A percentile compares a stretch with the other conserved stretches of the same genome.
These are phyloP conservation scores for Autographa pulchrina DNA, from an alignment of 2,888 invertebrate species.

Conservation along the genomic window DNA sequence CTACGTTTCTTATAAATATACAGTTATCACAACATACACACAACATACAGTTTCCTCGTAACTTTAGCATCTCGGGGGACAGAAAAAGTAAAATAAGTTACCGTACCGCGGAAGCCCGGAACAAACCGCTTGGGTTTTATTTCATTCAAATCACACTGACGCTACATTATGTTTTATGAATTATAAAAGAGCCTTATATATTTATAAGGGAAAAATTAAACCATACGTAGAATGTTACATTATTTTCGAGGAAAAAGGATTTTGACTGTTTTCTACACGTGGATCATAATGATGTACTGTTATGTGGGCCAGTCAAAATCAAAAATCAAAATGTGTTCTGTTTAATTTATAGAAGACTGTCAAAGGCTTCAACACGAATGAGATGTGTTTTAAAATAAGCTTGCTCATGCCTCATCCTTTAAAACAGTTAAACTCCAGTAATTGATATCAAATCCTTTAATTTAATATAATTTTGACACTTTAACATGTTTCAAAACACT, in stretches of 20 bases:
- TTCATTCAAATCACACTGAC: conserved; percentile 32
- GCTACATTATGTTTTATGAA: conserved; percentile 31
- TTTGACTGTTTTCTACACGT: no score
- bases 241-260: no score
- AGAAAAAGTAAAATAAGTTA: conserved; percentile 33
- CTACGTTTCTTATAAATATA: not conserved
- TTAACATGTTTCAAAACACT: not conserved
- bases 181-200: conserved; percentile 12
- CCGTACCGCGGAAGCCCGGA: not conserved
- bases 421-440: no score
- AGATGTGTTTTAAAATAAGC: no score
- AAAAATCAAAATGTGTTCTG: no score
- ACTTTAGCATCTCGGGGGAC: conserved; percentile 2
- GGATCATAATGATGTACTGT: no score
- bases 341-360: no score
- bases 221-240: not conserved
- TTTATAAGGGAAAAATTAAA: not conserved
- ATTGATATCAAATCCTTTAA: no score
- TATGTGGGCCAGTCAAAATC: no score
- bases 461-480: no score
- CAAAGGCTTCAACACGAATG: no score
- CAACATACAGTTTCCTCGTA: conserved; percentile 11
- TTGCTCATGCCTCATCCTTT: no score
- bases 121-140: conserved; percentile 30
- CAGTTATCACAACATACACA: not conserved